Evolutionary conservation across 2,797 vertebrate genomes (phyloP), one percentile per base, ranked within the genome.

Genomic region (Protosalanx chinensis): DNA sequence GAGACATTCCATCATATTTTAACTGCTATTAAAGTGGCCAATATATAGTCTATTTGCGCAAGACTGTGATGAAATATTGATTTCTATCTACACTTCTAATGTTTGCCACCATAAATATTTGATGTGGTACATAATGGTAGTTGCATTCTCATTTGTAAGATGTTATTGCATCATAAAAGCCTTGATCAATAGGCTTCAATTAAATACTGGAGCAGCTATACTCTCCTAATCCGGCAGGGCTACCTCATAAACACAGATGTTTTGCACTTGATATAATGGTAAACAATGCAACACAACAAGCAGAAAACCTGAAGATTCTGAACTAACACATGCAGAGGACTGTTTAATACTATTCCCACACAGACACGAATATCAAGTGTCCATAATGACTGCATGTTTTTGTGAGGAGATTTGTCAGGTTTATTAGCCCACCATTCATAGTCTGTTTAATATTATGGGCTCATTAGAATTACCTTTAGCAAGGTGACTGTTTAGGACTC

Each of bases 71-170:
- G 30, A 68, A 61, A 60, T 59, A 80, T 80, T 70, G 70, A 83
- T 83, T 79, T 77, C 49, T 62, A 59, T 33, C 65, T 2, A 16
- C 62, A 27, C 66, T 66, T 77, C 71, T 75, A 76, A 72, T 53
- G 66, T 72, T 53, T 64, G 30, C 65, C 74, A 70, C n/a, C 72
- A 77, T 78, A 79, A 79, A 81, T 79, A 66, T 77, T 81, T 72
- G 81, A 79, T 79, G 59, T 67, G 76, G 74, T 79, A 79, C 77
- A 20, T 83, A 79, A 77, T 79, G 74, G 63, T 71, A 74, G 79
- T 68, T 83, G 79, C 75, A 77, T 83, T 83, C 71, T 75, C 59
- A 33, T 79, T 79, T 72, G 62, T 49, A 66, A 67, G 79, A 77
- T 68, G 73, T 81, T 73, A 72, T 77, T 72, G 74, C 78, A 75